Evolutionary conservation across 2,113 vertebrate species (phyloP).

Genomic region (Leiothrix lutea): DNA sequence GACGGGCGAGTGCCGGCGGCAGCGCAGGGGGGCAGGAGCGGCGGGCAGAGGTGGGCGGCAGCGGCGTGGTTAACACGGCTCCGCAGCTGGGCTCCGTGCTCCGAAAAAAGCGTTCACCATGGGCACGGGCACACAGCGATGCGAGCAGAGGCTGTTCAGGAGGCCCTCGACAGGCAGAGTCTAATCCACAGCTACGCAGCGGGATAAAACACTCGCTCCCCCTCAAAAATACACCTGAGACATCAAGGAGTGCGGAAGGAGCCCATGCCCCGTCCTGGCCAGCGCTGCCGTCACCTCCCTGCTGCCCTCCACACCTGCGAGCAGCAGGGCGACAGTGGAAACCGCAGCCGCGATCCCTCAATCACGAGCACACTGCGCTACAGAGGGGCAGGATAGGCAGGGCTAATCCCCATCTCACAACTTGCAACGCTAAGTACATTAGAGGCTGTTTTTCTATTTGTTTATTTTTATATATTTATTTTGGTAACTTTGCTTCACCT

Average conservation of each 20-base stretch:
- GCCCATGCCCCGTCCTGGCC: accelerated
- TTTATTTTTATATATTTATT: neutral
- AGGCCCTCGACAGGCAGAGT: neutral
- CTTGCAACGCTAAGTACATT: neutral
- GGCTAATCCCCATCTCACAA: neutral
- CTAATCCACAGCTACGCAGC: neutral
- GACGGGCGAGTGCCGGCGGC: neutral
- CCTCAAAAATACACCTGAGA: neutral
- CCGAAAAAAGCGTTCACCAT: accelerated
- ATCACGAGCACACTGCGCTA: neutral
- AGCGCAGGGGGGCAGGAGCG: neutral
- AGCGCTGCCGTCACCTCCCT: neutral
- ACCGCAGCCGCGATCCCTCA: neutral
- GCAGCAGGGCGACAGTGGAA: neutral
- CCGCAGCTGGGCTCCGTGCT: neutral
- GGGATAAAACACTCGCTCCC: neutral
- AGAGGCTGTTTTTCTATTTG: neutral
- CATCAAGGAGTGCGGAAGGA: neutral
- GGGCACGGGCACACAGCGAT: neutral
- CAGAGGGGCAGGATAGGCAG: neutral
- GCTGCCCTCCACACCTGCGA: neutral
- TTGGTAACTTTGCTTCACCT: neutral
- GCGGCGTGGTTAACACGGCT: neutral
- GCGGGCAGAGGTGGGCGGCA: neutral
- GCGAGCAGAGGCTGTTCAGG: neutral